phyloP scores from a whole-genome alignment of 2,797 vertebrate genomes.

The Novumbra hubbsi region DNA sequence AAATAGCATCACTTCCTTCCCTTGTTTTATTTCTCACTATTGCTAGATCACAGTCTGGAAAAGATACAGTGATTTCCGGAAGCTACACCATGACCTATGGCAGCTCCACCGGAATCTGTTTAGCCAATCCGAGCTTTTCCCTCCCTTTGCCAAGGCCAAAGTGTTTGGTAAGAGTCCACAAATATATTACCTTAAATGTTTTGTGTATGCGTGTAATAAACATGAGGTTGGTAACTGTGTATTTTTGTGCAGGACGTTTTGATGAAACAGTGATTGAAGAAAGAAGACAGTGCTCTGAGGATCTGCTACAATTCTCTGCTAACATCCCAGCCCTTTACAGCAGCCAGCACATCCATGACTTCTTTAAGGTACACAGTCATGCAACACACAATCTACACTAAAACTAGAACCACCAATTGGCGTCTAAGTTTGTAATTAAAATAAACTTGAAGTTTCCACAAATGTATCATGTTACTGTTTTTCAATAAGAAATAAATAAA shows the following conservation, averaged over 20 bases:
- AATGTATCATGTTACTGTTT: too few species aligned
- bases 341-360: slow-evolving; percentile 91
- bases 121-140: slow-evolving; percentile 92
- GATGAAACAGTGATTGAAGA: slow-evolving; percentile 94
- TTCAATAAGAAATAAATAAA: too few species aligned
- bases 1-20: neutral
- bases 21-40: slow-evolving; percentile 27
- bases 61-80: slow-evolving; percentile 97
- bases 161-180: slow-evolving; percentile 87
- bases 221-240: slow-evolving; percentile 2
- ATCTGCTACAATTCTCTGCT: slow-evolving; percentile 96
- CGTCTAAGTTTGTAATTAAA: too few species aligned
- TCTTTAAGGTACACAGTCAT: slow-evolving; percentile 87
- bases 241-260: slow-evolving; percentile 82
- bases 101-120: slow-evolving; percentile 92
- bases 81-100: slow-evolving; percentile 94
- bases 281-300: slow-evolving; percentile 95
- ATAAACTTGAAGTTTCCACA: too few species aligned
- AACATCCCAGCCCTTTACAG: slow-evolving; percentile 92
- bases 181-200: neutral
- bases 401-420: too few species aligned
- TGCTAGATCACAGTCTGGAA: slow-evolving; percentile 96
- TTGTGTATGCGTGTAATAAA: neutral
- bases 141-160: slow-evolving; percentile 96
- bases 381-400: slow-evolving; percentile 22